These are phyloP conservation scores for Diuraphis noxia DNA, from an alignment of 1,140 invertebrate species.

Conservation along the genomic window DNA sequence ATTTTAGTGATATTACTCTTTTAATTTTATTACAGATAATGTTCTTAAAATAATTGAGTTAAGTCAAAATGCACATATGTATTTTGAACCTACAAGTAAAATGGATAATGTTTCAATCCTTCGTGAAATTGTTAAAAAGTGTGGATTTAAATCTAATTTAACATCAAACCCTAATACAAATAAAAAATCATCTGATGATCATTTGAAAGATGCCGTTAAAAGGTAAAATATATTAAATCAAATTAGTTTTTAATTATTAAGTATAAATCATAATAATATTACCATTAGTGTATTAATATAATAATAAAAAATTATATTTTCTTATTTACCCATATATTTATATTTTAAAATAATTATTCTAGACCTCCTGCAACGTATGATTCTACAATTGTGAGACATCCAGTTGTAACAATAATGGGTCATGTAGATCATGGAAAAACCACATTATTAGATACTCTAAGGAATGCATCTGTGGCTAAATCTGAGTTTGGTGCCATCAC, in stretches of 20 bases:
- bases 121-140: constrained; percentile 69
- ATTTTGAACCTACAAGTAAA: constrained; percentile 62
- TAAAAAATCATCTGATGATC: constrained; percentile 60
- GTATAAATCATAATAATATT: not conserved
- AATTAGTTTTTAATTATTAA: not conserved
- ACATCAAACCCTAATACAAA: constrained; percentile 62
- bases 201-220: constrained; percentile 58
- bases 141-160: constrained; percentile 66
- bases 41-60: constrained; percentile 71
- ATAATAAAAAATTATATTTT: not conserved
- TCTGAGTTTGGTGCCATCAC: constrained; percentile 99
- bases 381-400: constrained; percentile 72
- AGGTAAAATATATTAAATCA: constrained; percentile 52
- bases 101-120: constrained; percentile 67
- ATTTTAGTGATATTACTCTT: not conserved
- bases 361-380: constrained; percentile 67
- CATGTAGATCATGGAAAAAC: constrained; percentile 99
- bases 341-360: not conserved
- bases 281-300: not conserved
- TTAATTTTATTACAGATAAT: constrained; percentile 64
- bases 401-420: constrained; percentile 98
- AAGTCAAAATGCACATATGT: constrained; percentile 65
- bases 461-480: constrained; percentile 83
- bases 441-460: constrained; percentile 87
- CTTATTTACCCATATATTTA: not conserved